Evolutionary conservation across 2,797 vertebrate species (phyloP).

Genomic region (Ceyx erithaca): DNA sequence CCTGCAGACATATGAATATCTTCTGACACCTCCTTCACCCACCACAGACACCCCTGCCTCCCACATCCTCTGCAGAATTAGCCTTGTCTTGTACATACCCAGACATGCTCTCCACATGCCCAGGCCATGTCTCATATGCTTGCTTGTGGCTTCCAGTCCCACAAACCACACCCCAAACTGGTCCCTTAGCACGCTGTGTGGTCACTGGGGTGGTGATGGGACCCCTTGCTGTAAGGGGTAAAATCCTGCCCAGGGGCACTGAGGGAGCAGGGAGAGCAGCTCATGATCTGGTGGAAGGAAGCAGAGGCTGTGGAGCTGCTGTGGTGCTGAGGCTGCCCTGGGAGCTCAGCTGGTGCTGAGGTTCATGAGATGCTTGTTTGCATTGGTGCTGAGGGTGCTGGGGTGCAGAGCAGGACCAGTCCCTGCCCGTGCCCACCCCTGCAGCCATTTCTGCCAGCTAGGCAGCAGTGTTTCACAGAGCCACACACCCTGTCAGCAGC

Average conservation of each 20-base stretch:
- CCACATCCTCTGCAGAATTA: slow-evolving; percentile 8
- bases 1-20: not conserved
- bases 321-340: not conserved
- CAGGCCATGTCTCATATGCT: fast-evolving
- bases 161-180: fast-evolving
- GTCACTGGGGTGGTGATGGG: not conserved
- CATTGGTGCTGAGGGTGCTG: fast-evolving
- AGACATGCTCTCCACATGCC: not conserved
- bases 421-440: not conserved
- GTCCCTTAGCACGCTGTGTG: not conserved
- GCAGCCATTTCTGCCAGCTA: not conserved
- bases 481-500: not conserved
- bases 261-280: not conserved
- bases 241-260: not conserved
- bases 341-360: not conserved
- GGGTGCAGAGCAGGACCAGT: not conserved
- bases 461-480: not conserved
- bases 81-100: not conserved
- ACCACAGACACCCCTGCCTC: not conserved
- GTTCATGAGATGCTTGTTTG: fast-evolving
- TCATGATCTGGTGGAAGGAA: fast-evolving
- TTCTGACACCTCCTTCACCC: not conserved
- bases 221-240: not conserved
- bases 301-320: not conserved
- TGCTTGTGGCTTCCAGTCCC: not conserved